Evolutionary conservation across 2,797 vertebrate genomes (phyloP).

Genomic region (Petrocephalus sullivani): DNA sequence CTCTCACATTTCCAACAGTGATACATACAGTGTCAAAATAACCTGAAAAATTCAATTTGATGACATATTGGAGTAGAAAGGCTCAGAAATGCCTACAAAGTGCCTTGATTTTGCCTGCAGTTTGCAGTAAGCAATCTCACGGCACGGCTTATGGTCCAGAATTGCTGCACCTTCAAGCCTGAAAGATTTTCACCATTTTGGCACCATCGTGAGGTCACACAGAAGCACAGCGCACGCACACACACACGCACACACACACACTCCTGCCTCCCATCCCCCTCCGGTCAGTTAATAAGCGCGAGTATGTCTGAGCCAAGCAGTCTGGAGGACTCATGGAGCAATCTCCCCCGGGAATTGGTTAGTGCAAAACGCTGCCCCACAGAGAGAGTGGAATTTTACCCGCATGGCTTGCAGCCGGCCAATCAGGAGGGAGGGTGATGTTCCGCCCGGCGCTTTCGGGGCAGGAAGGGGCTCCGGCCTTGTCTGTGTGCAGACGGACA

Average conservation of each 20-base stretch:
- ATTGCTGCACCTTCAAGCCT: not conserved
- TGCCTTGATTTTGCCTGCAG: not conserved
- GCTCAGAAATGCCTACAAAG: not conserved
- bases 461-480: not conserved
- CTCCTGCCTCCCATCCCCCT: conserved; percentile 32
- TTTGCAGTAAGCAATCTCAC: not conserved
- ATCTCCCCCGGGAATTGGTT: conserved; percentile 65
- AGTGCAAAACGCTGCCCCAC: conserved; percentile 68
- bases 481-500: not conserved
- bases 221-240: not conserved
- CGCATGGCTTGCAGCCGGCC: conserved; percentile 36
- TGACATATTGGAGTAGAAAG: not conserved
- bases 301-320: conserved; percentile 53
- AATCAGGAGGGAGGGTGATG: not conserved
- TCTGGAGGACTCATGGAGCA: conserved; percentile 53
- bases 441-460: not conserved
- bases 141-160: not conserved
- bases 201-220: not conserved
- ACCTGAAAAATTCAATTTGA: not conserved
- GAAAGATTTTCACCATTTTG: not conserved
- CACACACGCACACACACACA: not conserved
- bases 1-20: not conserved
- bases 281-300: conserved; percentile 57
- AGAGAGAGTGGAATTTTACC: conserved; percentile 73
- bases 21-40: not conserved